Base-by-base conservation (phyloP, 1,140 invertebrate species). In the Hypsibius dujardini region DNA sequence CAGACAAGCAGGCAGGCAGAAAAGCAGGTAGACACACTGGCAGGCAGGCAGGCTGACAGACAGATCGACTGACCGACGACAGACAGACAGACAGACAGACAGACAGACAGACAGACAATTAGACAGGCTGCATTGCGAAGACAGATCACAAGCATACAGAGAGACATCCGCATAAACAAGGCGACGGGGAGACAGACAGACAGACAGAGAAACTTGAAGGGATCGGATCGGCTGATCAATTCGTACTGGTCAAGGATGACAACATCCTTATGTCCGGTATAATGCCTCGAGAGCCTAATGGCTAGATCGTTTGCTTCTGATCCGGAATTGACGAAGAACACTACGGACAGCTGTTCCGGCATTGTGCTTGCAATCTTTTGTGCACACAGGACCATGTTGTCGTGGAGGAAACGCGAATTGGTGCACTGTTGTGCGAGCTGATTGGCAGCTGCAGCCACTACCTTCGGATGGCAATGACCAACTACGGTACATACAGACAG, bases 261-360 rank as follows among this genome's bases (percentile, higher is more conserved):
- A 50, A 95, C 84, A 77, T 98, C 93, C 75, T 87, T 85, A 69
- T 88, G 85, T 73, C 88, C 86, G 1, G 93, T 97, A 77, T 95
- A 88, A 62, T 90, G 85, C 72, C 88, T 83, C 1, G 94, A 91
- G 60, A 99, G 81, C 67, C 94, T 84, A 2, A 98, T 78, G 0
- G 95, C 95, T 74, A 99, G 82, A 81, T 99, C 95, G 81, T 98
- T 99, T 1, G 95, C 94, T 82, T 98, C 95, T 46, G 93, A 97
- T n/a, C 85, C 85, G 45, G 95, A 98, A 80, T 98, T 99, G 28
- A 96, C 92, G 75, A 98, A 90, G 81, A 90, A 97, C 77, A 93
- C 95, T 2, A 97, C 91, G 15, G 88, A 90, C n/a, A 86, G 74
- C 56, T 78, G 74, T 2, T 78, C 74, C 3, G 85, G 84, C 77